Base-by-base conservation (phyloP, 2,797 vertebrate species). In the Sparus aurata region DNA sequence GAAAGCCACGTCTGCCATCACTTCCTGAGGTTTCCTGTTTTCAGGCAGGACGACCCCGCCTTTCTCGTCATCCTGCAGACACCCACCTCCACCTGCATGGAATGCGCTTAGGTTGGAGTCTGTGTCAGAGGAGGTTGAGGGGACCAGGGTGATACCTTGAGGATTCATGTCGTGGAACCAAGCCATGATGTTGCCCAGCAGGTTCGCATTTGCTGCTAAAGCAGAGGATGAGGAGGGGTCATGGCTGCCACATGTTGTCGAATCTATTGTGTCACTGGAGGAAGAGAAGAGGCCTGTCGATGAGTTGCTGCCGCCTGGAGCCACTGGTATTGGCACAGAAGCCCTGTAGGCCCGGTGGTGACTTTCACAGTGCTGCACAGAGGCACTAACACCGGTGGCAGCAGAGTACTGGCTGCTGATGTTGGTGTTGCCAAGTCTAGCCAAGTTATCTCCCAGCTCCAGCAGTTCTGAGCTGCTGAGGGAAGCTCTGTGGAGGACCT, bases 81-180 rank as follows among this genome's bases (percentile, higher is more conserved):
- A 55, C 12, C 61, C 84, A 12, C 18, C 82, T 55, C 60, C 63
- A 0, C 50, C 66, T 20, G 67, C 64, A 16, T 73, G 77, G 61
- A 81, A 65, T 0, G 65, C 10, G 41, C 95, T 95, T 6, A 92
- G 89, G 80, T 95, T 94, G 9, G 89, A 85, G 63, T 94, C 87
- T 0, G 89, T 86, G 70, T 93, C 89, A 6, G 96, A 94, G 87
- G 95, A 93, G 63, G 94, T 95, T 30, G 98, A 96, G 68, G 98
- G 97, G 58, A 98, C 96, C 86, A 98, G 93, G 78, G 97, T 96
- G 86, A 99, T 97, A 70, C 97, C 97, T 91, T 99, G 98, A 59
- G 98, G 98, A 91, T 98, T 99, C 96, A 99, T 98, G 91, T 99
- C 98, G 64, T 99, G 98, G 93, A 99, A 99, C 98, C 98, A 99